Percentiles rank a stretch among this genome's conserved stretches.
These are phyloP conservation scores for Hippotragus niger DNA, from an alignment of 2,113 vertebrate genomes.

Conservation along the genomic window DNA sequence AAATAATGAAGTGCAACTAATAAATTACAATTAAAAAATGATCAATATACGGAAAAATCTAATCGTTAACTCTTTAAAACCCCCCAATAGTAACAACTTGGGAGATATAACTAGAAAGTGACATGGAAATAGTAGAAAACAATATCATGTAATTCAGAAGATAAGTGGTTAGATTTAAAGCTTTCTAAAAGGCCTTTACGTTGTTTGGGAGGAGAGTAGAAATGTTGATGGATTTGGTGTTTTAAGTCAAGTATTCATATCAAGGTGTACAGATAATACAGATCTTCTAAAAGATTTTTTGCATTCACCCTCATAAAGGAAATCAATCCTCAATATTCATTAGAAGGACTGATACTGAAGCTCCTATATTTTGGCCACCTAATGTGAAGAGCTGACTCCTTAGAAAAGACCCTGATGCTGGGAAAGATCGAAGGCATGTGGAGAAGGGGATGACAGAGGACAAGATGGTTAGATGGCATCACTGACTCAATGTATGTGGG, in stretches of 20 bases:
- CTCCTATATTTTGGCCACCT: background rate
- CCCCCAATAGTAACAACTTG: background rate
- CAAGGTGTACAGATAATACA: background rate
- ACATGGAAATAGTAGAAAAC: background rate
- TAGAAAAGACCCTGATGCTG: background rate
- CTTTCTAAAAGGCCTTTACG: background rate
- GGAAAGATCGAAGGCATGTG: background rate
- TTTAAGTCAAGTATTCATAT: background rate
- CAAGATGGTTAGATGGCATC: background rate
- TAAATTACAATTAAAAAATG: background rate
- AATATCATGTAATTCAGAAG: background rate
- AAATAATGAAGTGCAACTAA: background rate
- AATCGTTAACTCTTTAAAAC: background rate
- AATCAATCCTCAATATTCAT: background rate
- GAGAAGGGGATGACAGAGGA: background rate
- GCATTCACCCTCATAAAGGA: background rate
- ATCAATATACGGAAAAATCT: background rate
- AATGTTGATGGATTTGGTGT: background rate
- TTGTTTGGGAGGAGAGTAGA: background rate
- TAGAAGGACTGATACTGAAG: background rate
- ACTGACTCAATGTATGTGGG: background rate
- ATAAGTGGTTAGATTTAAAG: background rate
- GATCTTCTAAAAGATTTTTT: background rate
- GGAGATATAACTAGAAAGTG: background rate
- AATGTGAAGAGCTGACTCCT: background rate